phyloP scores from a whole-genome alignment of 2,888 invertebrate genomes.

The Julus scanicus region DNA sequence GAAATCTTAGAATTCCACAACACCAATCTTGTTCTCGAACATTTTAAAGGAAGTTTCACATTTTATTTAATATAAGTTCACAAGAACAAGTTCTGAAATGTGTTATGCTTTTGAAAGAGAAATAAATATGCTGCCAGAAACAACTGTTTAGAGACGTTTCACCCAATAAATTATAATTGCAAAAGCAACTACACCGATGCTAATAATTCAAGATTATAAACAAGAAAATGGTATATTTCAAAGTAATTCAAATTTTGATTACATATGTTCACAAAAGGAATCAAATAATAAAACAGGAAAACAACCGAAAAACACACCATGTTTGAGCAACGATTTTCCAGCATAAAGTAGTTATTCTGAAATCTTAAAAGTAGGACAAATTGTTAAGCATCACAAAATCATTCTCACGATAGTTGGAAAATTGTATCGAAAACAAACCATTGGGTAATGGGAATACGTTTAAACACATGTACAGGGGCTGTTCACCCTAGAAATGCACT shows the following conservation, averaged over 20 bases:
- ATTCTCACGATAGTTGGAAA: background rate
- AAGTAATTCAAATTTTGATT: constrained; percentile 24
- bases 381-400: background rate
- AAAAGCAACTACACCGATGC: background rate
- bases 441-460: background rate
- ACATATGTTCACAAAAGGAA: background rate
- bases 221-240: constrained; percentile 28
- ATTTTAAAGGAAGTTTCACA: too few relatives aligned
- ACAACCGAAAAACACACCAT: constrained; percentile 3
- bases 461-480: background rate
- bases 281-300: background rate
- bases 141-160: background rate
- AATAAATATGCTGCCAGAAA: too few relatives aligned
- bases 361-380: constrained; percentile 3
- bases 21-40: too few relatives aligned
- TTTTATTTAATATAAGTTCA: too few relatives aligned
- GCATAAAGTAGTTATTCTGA: background rate
- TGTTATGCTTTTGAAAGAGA: too few relatives aligned
- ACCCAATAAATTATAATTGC: background rate
- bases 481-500: background rate
- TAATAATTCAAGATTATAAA: constrained; percentile 3
- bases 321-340: constrained; percentile 33
- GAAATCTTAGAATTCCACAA: too few relatives aligned
- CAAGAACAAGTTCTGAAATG: too few relatives aligned
- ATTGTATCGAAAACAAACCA: constrained; percentile 18